Evolutionary conservation across 2,797 vertebrate genomes (phyloP).

Genomic region (Tolypeutes matacus): DNA sequence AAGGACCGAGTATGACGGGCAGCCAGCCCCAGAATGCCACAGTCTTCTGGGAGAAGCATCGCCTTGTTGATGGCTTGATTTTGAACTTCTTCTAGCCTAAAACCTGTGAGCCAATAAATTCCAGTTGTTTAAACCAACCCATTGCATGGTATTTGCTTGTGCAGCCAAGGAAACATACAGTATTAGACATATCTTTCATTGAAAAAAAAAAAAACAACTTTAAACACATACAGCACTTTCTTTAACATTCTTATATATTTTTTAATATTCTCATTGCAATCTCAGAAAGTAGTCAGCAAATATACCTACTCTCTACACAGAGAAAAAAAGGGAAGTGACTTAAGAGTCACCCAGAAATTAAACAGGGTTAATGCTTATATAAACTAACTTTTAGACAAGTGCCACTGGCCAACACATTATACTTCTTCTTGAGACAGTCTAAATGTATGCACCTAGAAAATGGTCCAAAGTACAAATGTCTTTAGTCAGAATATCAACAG

Average conservation of each 20-base stretch:
- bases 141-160: too few relatives aligned
- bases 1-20: too few relatives aligned
- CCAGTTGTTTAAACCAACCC: too few relatives aligned
- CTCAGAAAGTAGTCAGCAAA: conserved; percentile 22
- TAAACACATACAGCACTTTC: not conserved
- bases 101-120: too few relatives aligned
- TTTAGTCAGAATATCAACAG: not conserved
- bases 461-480: not conserved
- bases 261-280: not conserved
- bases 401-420: not conserved
- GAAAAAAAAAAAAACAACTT: not conserved
- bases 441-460: not conserved
- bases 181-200: not conserved
- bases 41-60: too few relatives aligned
- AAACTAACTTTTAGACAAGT: not conserved
- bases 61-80: too few relatives aligned
- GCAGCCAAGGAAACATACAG: too few relatives aligned
- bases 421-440: not conserved
- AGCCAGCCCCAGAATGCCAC: too few relatives aligned
- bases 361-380: not conserved
- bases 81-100: too few relatives aligned
- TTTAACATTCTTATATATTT: not conserved
- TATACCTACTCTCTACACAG: not conserved
- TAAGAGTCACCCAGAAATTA: not conserved
- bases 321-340: not conserved